Conservation (phyloP, 2,888 invertebrate genomes). For the Hypselothyrea guttata region DNA sequence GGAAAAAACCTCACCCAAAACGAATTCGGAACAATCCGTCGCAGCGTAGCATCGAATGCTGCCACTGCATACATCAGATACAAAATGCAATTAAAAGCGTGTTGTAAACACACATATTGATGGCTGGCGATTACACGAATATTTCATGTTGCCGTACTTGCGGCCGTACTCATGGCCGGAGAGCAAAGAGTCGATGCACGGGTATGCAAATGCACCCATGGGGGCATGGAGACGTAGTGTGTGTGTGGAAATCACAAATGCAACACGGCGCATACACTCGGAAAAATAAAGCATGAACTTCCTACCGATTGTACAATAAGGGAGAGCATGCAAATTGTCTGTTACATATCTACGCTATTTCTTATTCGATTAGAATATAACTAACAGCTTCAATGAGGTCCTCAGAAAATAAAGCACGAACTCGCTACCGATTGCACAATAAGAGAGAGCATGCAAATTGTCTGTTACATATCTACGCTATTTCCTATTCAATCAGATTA, state of each 20-base stretch:
- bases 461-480: too few relatives aligned
- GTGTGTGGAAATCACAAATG: slow-evolving; percentile 29
- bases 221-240: too few relatives aligned
- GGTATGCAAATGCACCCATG: slow-evolving; percentile 3
- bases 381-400: too few relatives aligned
- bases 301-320: too few relatives aligned
- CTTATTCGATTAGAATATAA: too few relatives aligned
- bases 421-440: too few relatives aligned
- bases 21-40: slow-evolving; percentile 13
- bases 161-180: not conserved
- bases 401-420: too few relatives aligned
- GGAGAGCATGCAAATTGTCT: too few relatives aligned
- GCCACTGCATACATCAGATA: slow-evolving; percentile 15
- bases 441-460: too few relatives aligned
- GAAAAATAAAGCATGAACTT: too few relatives aligned
- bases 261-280: slow-evolving; percentile 9
- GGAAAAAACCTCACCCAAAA: slow-evolving; percentile 1
- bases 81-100: slow-evolving; percentile 58
- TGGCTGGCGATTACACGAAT: slow-evolving; percentile 46
- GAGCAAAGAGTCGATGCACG: slow-evolving; percentile 12
- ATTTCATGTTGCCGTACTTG: slow-evolving; percentile 29
- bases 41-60: slow-evolving; percentile 9
- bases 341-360: too few relatives aligned
- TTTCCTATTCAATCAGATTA: too few relatives aligned
- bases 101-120: slow-evolving; percentile 52